phyloP scores from a whole-genome alignment of 2,888 invertebrate species.

The Caenorhabditis sp. region DNA sequence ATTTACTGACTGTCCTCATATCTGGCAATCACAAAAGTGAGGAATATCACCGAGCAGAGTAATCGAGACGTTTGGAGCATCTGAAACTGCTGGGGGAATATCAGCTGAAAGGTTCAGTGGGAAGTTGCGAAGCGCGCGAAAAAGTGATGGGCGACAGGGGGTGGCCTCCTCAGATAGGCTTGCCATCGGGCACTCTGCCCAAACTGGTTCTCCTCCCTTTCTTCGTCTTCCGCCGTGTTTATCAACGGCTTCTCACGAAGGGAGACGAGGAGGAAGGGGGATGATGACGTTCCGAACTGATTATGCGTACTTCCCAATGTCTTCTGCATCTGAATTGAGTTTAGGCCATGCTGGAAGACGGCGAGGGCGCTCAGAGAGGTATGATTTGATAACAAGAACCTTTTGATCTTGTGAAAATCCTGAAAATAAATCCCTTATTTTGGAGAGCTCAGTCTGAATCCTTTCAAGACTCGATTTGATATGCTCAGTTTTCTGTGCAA shows the following conservation, averaged over 20 bases:
- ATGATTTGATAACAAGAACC: too few relatives aligned
- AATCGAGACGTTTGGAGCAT: constrained; percentile 33
- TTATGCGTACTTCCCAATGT: constrained; percentile 7
- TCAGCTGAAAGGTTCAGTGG: not conserved
- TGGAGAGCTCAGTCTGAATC: too few relatives aligned
- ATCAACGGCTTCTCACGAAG: constrained; percentile 36
- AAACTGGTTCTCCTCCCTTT: constrained; percentile 36
- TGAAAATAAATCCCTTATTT: too few relatives aligned
- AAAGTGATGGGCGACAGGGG: constrained; percentile 21
- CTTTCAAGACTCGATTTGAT: too few relatives aligned
- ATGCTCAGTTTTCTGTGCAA: too few relatives aligned
- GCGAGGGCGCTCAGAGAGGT: too few relatives aligned
- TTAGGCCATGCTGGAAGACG: too few relatives aligned
- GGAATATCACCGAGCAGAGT: constrained; percentile 35
- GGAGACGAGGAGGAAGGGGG: not conserved
- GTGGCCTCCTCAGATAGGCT: constrained; percentile 34
- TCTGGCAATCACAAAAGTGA: constrained; percentile 58
- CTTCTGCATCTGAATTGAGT: too few relatives aligned
- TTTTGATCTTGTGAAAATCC: too few relatives aligned
- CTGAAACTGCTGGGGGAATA: not conserved
- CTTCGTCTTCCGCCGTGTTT: constrained; percentile 31
- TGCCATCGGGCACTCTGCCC: constrained; percentile 16
- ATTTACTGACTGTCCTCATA: constrained; percentile 66
- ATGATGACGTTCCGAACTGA: constrained; percentile 34
- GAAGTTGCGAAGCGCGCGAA: constrained; percentile 46